Percentiles rank a stretch among this genome's conserved stretches.
phyloP scores from a whole-genome alignment of 2,888 invertebrate species.

The Dryobota labecula region DNA sequence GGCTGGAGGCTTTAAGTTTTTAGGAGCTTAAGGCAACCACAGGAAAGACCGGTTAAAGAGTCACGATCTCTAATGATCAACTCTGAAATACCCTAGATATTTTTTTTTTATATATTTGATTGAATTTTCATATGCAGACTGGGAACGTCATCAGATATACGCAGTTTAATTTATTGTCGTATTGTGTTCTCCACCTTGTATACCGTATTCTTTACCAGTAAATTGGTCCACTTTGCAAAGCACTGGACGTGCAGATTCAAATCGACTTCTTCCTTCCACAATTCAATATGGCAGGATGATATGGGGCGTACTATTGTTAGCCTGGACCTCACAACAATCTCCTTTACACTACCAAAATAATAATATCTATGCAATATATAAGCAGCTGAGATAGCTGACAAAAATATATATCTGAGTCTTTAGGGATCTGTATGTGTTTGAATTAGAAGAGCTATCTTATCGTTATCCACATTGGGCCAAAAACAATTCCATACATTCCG shows the following conservation, averaged over 20 bases:
- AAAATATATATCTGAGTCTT: not conserved
- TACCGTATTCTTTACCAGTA: not conserved
- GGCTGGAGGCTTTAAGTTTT: too few relatives aligned
- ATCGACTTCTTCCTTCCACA: slow-evolving; percentile 12
- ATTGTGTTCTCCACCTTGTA: too few relatives aligned
- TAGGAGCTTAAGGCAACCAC: too few relatives aligned
- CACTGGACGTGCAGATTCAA: slow-evolving; percentile 1
- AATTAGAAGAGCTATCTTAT: slow-evolving; percentile 1
- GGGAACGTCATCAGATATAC: too few relatives aligned
- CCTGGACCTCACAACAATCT: not conserved
- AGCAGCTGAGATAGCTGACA: not conserved
- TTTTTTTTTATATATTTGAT: too few relatives aligned
- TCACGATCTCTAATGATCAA: too few relatives aligned
- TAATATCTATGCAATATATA: not conserved
- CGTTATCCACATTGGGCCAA: not conserved
- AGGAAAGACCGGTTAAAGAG: too few relatives aligned
- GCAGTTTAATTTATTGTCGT: too few relatives aligned
- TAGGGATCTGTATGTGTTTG: not conserved
- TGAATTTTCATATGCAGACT: too few relatives aligned
- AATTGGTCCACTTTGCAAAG: slow-evolving; percentile 6
- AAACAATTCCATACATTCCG: slow-evolving; percentile 14
- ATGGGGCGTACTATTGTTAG: not conserved
- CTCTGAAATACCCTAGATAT: too few relatives aligned
- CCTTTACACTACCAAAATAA: not conserved
- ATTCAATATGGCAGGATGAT: slow-evolving; percentile 4